These are phyloP conservation scores for Pollachius pollachius DNA, from an alignment of 2,113 vertebrate genomes.

Conservation along the genomic window DNA sequence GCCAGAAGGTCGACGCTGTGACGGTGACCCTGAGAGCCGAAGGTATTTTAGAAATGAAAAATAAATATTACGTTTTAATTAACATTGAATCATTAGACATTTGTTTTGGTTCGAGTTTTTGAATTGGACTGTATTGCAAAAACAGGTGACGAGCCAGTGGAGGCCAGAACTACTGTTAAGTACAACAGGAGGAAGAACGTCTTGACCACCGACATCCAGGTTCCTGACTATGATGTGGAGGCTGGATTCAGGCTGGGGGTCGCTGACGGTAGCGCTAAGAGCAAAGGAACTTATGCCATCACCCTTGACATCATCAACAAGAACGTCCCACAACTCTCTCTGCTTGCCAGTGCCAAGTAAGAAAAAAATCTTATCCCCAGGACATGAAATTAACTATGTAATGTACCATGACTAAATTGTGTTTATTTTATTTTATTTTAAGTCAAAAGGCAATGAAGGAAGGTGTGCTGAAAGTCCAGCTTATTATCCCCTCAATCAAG, in stretches of 20 bases:
- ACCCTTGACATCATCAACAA: constrained; percentile 83
- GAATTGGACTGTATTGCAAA: background rate
- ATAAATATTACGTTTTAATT: background rate
- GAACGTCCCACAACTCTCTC: constrained; percentile 78
- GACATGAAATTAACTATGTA: background rate
- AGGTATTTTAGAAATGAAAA: constrained; percentile 67
- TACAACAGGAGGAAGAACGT: constrained; percentile 79
- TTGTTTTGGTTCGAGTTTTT: background rate
- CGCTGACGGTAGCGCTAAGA: constrained; percentile 65
- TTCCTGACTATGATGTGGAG: constrained; percentile 80
- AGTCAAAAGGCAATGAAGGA: constrained; percentile 76
- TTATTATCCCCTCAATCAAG: constrained; percentile 78
- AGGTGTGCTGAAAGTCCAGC: constrained; percentile 72
- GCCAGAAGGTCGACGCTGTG: constrained; percentile 75
- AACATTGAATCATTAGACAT: background rate
- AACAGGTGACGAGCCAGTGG: constrained; percentile 74
- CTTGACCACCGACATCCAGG: constrained; percentile 78
- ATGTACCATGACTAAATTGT: constrained; percentile 1
- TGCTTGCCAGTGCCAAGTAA: constrained; percentile 85
- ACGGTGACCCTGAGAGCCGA: constrained; percentile 79
- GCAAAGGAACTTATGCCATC: constrained; percentile 74
- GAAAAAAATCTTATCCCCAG: constrained; percentile 23
- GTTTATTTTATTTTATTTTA: constrained; percentile 24
- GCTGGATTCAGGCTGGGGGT: constrained; percentile 80
- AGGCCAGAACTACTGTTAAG: constrained; percentile 73